Evolutionary conservation across 2,113 vertebrate species (phyloP).

Genomic region (Lanius collurio): DNA sequence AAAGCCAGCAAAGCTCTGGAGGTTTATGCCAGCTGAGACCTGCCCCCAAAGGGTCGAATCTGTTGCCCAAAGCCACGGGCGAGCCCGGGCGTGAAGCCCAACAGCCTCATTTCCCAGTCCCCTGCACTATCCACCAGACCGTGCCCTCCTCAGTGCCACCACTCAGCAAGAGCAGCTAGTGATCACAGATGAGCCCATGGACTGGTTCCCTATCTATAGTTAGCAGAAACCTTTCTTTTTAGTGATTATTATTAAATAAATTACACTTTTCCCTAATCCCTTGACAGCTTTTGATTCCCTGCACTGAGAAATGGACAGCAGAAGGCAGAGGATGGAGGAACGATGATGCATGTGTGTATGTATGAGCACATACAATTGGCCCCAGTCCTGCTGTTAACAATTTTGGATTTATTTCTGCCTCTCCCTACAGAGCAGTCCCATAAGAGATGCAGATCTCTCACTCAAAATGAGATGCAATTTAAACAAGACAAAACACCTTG

Average conservation of each 20-base stretch:
- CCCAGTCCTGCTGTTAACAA: not conserved
- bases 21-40: not conserved
- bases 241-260: constrained; percentile 54
- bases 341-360: not conserved
- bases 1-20: not conserved
- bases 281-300: not conserved
- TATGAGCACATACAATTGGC: not conserved
- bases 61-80: not conserved
- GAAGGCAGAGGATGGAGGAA: not conserved
- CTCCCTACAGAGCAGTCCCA: constrained; percentile 13
- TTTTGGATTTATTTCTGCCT: constrained; percentile 47
- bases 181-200: constrained; percentile 26
- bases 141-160: not conserved
- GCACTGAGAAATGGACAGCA: not conserved
- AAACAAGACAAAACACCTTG: constrained; percentile 50
- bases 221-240: constrained; percentile 39
- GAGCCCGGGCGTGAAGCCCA: not conserved
- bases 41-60: not conserved
- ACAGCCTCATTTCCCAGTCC: not conserved
- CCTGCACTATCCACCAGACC: not conserved
- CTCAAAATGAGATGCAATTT: constrained; percentile 58
- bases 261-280: not conserved
- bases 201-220: not conserved
- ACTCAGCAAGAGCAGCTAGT: not conserved
- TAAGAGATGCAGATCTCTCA: constrained; percentile 39